Conservation (phyloP, 2,113 vertebrate genomes). For the Pelusios castaneus region DNA sequence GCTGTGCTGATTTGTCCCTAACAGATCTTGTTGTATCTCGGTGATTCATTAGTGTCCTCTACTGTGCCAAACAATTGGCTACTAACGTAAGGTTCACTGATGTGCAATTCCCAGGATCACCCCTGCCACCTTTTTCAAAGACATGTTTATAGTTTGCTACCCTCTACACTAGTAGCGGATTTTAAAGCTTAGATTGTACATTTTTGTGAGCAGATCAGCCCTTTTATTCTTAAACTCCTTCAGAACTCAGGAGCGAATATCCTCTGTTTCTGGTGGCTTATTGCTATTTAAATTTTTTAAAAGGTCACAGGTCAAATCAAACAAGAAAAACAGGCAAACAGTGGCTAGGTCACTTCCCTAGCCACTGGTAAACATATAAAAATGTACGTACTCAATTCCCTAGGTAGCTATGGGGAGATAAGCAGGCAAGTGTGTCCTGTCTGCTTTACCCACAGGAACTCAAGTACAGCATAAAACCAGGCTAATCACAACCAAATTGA, state of each 20-base stretch:
- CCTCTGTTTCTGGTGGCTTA: neutral
- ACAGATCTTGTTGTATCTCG: neutral
- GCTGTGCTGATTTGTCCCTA: neutral
- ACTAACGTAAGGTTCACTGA: rapidly evolving
- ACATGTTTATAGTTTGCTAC: neutral
- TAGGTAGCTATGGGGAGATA: neutral
- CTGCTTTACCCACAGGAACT: neutral
- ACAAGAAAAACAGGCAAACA: neutral
- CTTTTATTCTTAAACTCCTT: neutral
- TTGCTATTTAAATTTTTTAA: neutral
- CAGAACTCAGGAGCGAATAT: neutral
- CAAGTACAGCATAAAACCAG: neutral
- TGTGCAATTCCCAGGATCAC: neutral
- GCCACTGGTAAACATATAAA: neutral
- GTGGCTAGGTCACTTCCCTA: neutral
- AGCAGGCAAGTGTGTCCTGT: neutral
- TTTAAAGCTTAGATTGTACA: neutral
- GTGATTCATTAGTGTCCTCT: neutral
- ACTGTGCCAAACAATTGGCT: rapidly evolving
- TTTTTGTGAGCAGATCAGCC: neutral
- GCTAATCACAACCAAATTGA: rapidly evolving
- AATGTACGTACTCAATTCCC: neutral
- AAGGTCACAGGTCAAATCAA: neutral
- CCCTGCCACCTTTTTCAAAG: neutral
- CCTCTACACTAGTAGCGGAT: neutral